Conservation (phyloP, 2,888 invertebrate genomes). For the Plebejus melissa region DNA sequence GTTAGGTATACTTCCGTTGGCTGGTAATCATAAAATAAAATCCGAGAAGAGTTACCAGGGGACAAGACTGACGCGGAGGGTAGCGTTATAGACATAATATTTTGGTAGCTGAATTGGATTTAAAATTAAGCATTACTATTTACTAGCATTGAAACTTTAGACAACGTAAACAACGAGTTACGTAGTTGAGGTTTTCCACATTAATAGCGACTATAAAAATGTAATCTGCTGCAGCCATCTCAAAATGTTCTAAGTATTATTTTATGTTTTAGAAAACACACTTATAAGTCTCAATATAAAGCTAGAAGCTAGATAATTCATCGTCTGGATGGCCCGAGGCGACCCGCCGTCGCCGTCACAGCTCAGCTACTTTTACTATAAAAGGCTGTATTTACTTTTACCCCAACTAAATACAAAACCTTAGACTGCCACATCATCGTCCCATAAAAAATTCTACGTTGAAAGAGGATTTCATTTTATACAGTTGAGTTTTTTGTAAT, state of each 20-base stretch:
- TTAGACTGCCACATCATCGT: constrained; percentile 9
- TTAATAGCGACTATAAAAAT: neutral
- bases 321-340: constrained; percentile 37
- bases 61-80: too few relatives aligned
- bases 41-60: too few relatives aligned
- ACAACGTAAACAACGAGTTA: neutral
- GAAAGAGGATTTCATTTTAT: neutral
- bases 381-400: constrained; percentile 26
- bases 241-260: neutral
- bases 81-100: too few relatives aligned
- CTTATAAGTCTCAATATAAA: constrained; percentile 3
- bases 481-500: neutral
- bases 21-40: too few relatives aligned
- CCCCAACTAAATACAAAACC: constrained; percentile 11
- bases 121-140: too few relatives aligned
- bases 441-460: neutral
- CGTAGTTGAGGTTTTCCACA: neutral
- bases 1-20: too few relatives aligned
- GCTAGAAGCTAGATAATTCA: constrained; percentile 20
- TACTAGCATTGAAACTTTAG: neutral
- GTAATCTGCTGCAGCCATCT: neutral
- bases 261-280: neutral
- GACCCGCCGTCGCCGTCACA: constrained; percentile 62
- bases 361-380: constrained; percentile 43
- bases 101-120: too few relatives aligned